These are phyloP conservation scores for Phrynocephalus forsythii DNA, from an alignment of 2,797 vertebrate species.

Conservation along the genomic window DNA sequence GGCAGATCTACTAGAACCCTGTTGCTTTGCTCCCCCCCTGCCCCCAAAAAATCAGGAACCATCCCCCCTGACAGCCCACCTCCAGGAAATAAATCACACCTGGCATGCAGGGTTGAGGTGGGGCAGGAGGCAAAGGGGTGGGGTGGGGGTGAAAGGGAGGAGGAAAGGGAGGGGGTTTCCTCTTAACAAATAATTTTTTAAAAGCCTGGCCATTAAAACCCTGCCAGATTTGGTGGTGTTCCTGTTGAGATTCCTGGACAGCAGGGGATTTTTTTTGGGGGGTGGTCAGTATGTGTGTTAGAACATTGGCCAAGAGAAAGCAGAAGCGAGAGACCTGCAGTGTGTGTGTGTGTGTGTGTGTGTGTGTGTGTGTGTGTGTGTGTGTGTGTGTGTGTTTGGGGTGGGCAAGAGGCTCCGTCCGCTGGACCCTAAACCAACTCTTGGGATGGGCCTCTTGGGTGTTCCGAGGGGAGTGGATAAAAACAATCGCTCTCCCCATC, in stretches of 20 bases:
- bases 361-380: not conserved
- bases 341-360: not conserved
- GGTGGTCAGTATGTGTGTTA: no score
- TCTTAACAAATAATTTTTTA: no score
- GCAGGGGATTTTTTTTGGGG: not conserved
- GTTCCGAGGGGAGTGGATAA: no score
- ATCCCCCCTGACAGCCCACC: not conserved
- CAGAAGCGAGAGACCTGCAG: not conserved
- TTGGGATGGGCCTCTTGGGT: no score
- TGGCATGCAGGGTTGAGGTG: not conserved
- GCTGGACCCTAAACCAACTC: not conserved
- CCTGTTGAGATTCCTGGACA: not conserved
- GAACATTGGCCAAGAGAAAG: not conserved
- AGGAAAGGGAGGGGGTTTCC: no score
- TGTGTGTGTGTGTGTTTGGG: not conserved
- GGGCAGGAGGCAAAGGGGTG: not conserved
- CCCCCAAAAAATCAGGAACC: not conserved
- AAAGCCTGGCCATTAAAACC: not conserved
- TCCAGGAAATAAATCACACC: not conserved
- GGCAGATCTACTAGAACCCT: not conserved
- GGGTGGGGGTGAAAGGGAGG: no score
- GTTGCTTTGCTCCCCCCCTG: not conserved
- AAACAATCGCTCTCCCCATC: no score
- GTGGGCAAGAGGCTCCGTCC: not conserved
- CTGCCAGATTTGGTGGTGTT: no score